phyloP scores from a whole-genome alignment of 2,888 invertebrate genomes.

The Alviniconcha strummeri region DNA sequence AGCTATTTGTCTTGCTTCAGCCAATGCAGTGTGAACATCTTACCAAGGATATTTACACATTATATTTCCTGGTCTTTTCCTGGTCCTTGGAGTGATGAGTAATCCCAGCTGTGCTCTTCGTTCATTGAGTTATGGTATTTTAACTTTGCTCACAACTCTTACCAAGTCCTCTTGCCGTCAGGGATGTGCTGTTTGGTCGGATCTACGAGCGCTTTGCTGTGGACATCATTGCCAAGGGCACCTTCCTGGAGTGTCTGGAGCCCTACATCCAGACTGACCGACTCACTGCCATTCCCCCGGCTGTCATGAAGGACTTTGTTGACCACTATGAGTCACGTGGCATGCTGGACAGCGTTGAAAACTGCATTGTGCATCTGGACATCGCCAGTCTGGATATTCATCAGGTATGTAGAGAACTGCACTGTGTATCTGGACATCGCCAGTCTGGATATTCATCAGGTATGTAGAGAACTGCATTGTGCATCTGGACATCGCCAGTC shows the following conservation, averaged over 20 bases:
- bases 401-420: conserved; percentile 79
- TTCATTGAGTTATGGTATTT: too few relatives aligned
- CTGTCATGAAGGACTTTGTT: conserved; percentile 84
- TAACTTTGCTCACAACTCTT: too few relatives aligned
- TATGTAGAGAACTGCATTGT: conserved; percentile 82
- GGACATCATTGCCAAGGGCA: conserved; percentile 79
- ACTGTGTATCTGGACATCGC: conserved; percentile 81
- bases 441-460: background rate
- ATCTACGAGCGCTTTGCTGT: conserved; percentile 80
- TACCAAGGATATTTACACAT: too few relatives aligned
- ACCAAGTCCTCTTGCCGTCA: conserved; percentile 35
- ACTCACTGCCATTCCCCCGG: conserved; percentile 79
- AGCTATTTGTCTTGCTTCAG: too few relatives aligned
- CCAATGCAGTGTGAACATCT: too few relatives aligned
- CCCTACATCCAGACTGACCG: conserved; percentile 82
- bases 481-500: conserved; percentile 82
- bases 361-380: conserved; percentile 83
- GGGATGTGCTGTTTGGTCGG: conserved; percentile 75
- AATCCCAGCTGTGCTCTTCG: too few relatives aligned
- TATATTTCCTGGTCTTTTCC: too few relatives aligned
- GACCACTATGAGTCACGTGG: conserved; percentile 80
- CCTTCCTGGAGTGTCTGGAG: conserved; percentile 83
- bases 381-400: conserved; percentile 86
- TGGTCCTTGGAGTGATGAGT: too few relatives aligned
- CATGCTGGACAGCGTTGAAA: conserved; percentile 81